Base-by-base conservation (phyloP, 37 sponge, comb jelly and placozoan genomes). In the Spongia lamella region DNA sequence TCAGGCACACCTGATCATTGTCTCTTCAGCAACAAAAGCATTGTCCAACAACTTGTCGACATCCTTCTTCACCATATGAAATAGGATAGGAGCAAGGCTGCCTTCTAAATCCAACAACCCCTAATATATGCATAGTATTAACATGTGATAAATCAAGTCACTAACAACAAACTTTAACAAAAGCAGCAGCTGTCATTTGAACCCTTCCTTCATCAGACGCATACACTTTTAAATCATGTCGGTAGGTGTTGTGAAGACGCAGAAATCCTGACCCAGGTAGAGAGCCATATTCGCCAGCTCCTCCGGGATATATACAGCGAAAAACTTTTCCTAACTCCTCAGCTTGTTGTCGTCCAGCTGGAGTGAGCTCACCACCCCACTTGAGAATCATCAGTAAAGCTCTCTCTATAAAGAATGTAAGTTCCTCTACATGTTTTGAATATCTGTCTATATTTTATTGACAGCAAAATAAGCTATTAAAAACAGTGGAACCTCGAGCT, bases 191-290 rank as follows among this genome's bases (percentile, higher is more conserved):
- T 22, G 97, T 92, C 68, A 87, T 92, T 67, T 96, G 93, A 14
- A 96, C 97, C 17, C 97, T 43, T 9, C 97, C 97, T 80, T 96
- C 97, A 53, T 96, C 97, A 47, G 93, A 89, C 15, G 97, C 90
- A 61, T 96, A 96, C 52, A 96, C 85, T 68, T 90, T 85, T 55
- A 96, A 83, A 81, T 96, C 96, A 56, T 96, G 96, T 60, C 96
- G 65, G 70, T 96, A 96, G 58, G 96, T 96, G 79, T 88, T 89
- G 87, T 96, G 96, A 14, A 96, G 85, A 40, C 96, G 37, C 7
- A 96, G 87, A 73, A 96, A 96, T 29, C 96, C 96, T 37, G 87
- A 86, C 20, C 92, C 92, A 27, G 86, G 92, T 25, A 86, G 72
- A 14, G 81, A 72, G 63, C 80, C 68, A 80, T 92, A 86, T 77